Base-by-base conservation (phyloP, 2,113 vertebrate genomes). In the Anhinga anhinga region DNA sequence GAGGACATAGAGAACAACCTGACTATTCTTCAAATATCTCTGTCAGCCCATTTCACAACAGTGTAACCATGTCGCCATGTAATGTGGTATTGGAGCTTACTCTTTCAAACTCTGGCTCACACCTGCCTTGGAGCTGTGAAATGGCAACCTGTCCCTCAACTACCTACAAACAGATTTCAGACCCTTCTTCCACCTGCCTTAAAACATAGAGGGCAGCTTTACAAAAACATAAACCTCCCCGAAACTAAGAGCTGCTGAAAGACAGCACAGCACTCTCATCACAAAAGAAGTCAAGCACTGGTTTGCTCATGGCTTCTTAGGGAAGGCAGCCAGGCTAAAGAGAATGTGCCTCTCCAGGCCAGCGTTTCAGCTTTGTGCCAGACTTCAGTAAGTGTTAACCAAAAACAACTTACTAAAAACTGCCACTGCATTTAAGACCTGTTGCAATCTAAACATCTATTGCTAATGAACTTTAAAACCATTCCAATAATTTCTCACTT, bases 31-130 rank as follows among this genome's bases (percentile, higher is more conserved):
- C 71, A 58, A 38, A 82, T 6, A 29, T 49, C 27, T 42, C 65
- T 36, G 27, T 52, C 19, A 44, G 40, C 23, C n/a, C 13, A 0
- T 36, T 82, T 90, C 32, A 82, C 15, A 38, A 34, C 2, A 16
- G 42, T 15, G 32, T 38, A 38, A 30, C 38, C 22, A 20, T n/a
- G 56, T n/a, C 96, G 98, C 98, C 98, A 98, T 27, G 94, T 96
- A 93, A 98, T 94, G 74, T 97, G 94, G 90, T 97, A 97, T 73
- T 98, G 97, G 65, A 98, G 97, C 65, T 98, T 97, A 53, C 95
- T 94, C 96, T 97, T 96, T 98, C 98, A 93, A 97, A 88, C 40
- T 99, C 97, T 98, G 98, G 98, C 34, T 97, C 97, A 88, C 96
- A 96, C 76, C 96, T 97, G 95, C 98, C 97, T 94, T 97, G 45